Evolutionary conservation across 2,797 vertebrate species (phyloP), one percentile per base, ranked within the genome.

Genomic region (Tolypeutes matacus): DNA sequence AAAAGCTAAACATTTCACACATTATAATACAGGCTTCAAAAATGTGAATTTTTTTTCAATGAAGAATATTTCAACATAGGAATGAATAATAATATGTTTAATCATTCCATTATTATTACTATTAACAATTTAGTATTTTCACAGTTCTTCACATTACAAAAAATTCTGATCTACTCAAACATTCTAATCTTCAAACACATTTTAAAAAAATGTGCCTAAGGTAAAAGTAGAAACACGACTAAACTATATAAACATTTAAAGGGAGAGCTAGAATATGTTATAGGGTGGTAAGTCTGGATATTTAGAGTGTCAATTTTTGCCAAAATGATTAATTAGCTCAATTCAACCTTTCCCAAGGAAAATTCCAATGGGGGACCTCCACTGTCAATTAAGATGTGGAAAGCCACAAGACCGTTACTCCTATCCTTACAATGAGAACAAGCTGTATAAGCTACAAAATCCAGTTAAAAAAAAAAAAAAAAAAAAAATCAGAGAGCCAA

Each of bases 241-340:
- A 93, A 90, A 72, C 31, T 85, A 18, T 49, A 49, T 42, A 85
- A 72, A 91, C 21, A 62, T 94, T 58, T 64, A 73, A 78, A 15
- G 82, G 31, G 25, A 93, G 8, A 46, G 20, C 83, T 75, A 62
- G 3, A 36, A 14, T 90, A 56, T 62, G 39, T 62, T 67, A 76
- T 3, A 67, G 76, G 7, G 56, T 42, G 67, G 51, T 92, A 77
- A 95, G 21, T 80, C 72, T 77, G 51, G 53, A 83, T 77, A 60
- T 69, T 84, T 53, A 70, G 46, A 91, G 51, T 58, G 46, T 36
- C 10, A 36, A 3, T 72, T 91, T 94, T 94, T 91, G 58, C 65
- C 82, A 88, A 85, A 94, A 94, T 64, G 46, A 64, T 88, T 53
- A 70, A 94, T 69, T 91, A 93, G 56, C 18, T 86, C 58, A 91